Percentiles rank a stretch among this genome's conserved stretches.
Conservation (phyloP, 2,113 vertebrate species). For the Galeopterus variegatus region DNA sequence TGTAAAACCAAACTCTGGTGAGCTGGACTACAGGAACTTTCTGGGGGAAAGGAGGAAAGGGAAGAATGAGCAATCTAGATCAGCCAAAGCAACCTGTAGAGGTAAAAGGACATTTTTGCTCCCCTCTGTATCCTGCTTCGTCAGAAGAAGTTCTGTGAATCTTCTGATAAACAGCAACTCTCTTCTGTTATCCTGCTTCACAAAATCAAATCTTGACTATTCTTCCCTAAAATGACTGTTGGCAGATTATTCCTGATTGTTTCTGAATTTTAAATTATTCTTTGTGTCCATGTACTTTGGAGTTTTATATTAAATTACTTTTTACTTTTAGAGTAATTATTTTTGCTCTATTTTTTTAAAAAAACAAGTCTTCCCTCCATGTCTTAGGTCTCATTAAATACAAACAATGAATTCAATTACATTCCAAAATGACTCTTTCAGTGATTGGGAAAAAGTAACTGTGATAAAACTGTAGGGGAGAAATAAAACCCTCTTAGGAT, state of each 20-base stretch:
- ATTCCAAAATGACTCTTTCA: background rate
- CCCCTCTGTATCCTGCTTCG: background rate
- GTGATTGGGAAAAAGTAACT: background rate
- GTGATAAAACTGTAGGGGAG: too few species aligned
- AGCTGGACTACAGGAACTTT: background rate
- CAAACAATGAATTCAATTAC: background rate
- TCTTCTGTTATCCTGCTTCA: background rate
- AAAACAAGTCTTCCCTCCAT: background rate
- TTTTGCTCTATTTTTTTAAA: background rate
- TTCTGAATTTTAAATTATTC: background rate
- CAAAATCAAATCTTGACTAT: background rate
- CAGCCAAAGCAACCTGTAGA: background rate
- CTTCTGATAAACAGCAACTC: background rate
- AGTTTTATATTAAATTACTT: background rate
- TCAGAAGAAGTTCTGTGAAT: background rate
- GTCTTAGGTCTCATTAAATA: background rate
- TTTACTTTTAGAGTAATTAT: background rate
- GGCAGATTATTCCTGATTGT: background rate
- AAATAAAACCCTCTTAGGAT: background rate
- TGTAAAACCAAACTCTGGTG: background rate
- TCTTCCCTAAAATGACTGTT: background rate
- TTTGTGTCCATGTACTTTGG: background rate
- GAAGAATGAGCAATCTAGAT: background rate
- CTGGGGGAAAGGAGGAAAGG: background rate
- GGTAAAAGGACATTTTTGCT: background rate